These are phyloP conservation scores for Escarpia spicata DNA, from an alignment of 2,888 invertebrate genomes.

Conservation along the genomic window DNA sequence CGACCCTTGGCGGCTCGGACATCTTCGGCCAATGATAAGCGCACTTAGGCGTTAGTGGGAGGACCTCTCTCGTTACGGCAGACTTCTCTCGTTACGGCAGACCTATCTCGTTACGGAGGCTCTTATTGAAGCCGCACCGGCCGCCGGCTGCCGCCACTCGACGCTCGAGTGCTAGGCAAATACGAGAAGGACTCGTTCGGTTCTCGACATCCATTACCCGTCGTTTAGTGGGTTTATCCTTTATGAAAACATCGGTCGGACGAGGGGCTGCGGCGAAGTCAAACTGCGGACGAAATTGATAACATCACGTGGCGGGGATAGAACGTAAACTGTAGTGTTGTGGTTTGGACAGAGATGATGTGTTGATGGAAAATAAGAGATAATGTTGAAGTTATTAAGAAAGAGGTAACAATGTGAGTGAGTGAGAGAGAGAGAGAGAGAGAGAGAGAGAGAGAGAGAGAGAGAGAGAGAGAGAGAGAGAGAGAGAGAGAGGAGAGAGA, in stretches of 20 bases:
- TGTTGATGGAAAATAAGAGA: neutral
- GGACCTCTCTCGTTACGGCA: neutral
- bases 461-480: neutral
- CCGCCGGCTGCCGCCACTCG: conserved; percentile 11
- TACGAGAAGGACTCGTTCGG: neutral
- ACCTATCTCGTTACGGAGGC: neutral
- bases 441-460: too few relatives aligned
- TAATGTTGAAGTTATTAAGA: too few relatives aligned
- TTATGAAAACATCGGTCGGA: neutral
- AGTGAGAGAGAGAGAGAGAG: too few relatives aligned
- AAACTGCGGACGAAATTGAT: neutral
- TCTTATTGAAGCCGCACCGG: neutral
- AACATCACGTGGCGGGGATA: neutral
- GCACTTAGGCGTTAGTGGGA: neutral
- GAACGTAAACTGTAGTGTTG: neutral
- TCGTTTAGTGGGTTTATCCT: neutral
- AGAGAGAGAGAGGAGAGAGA: neutral
- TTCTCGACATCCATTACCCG: neutral
- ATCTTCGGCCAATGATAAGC: neutral
- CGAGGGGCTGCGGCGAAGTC: neutral
- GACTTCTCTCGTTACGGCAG: too few relatives aligned
- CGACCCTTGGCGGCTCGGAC: neutral
- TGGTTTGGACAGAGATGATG: neutral
- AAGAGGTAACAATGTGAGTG: too few relatives aligned
- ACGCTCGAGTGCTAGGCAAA: conserved; percentile 1